phyloP scores from a whole-genome alignment of 2,113 vertebrate species.

The Anguilla rostrata region DNA sequence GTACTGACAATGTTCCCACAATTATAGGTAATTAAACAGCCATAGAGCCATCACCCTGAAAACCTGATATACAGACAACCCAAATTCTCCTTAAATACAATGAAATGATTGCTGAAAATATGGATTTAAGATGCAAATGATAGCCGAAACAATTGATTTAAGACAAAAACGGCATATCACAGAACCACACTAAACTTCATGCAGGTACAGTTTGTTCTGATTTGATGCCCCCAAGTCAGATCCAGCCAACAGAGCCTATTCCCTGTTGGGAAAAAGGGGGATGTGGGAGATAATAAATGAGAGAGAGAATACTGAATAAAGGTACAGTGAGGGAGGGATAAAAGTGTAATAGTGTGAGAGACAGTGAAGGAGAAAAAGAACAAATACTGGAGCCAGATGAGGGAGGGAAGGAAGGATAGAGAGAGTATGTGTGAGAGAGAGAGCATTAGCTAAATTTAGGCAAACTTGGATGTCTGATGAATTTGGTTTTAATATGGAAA shows the following conservation, averaged over 20 bases:
- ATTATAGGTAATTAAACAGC: slow-evolving; percentile 24
- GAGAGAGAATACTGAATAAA: slow-evolving; percentile 15
- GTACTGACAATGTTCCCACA: slow-evolving; percentile 33
- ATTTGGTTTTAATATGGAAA: not conserved
- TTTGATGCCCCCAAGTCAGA: not conserved
- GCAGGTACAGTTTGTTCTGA: not conserved
- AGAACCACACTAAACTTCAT: not conserved
- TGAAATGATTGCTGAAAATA: not conserved
- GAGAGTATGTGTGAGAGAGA: not conserved
- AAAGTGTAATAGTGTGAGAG: slow-evolving; percentile 20
- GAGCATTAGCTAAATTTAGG: not conserved
- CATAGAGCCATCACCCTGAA: not conserved
- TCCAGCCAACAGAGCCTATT: not conserved
- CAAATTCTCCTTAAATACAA: not conserved
- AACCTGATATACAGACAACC: not conserved
- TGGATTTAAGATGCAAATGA: not conserved
- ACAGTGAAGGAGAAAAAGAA: slow-evolving; percentile 14
- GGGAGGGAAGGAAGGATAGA: not conserved
- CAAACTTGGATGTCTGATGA: not conserved
- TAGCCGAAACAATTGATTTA: not conserved
- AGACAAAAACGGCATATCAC: not conserved
- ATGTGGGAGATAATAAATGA: not conserved
- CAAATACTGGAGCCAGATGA: not conserved
- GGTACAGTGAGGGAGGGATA: not conserved
- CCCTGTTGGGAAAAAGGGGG: not conserved